Evolutionary conservation across 1,140 invertebrate species (phyloP).

Genomic region (Hesperophylax magnus): DNA sequence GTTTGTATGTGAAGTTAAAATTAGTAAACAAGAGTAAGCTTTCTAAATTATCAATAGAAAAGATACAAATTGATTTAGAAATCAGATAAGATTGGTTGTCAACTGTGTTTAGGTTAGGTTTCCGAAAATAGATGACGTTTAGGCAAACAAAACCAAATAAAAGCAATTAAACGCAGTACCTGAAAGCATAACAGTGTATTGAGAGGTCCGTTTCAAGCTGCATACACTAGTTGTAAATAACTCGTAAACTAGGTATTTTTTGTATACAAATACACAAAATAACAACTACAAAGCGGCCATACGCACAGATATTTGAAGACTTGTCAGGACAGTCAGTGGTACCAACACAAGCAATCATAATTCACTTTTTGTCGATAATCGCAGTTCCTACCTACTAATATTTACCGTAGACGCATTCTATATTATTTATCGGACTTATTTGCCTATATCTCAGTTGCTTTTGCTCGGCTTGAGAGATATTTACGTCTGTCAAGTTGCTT

Average conservation of each 20-base stretch:
- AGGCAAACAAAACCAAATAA: neutral
- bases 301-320: slow-evolving; percentile 25
- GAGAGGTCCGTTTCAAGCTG: neutral
- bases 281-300: slow-evolving; percentile 19
- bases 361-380: neutral
- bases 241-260: neutral
- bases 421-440: too few relatives aligned
- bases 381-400: neutral
- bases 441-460: too few relatives aligned
- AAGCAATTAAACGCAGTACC: neutral
- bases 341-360: neutral
- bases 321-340: neutral
- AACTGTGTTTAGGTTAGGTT: slow-evolving; percentile 27
- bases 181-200: neutral
- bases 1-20: too few relatives aligned
- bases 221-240: neutral
- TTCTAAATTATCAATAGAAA: neutral
- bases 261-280: slow-evolving; percentile 30
- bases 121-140: slow-evolving; percentile 25
- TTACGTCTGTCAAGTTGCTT: too few relatives aligned
- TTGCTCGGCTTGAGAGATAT: too few relatives aligned
- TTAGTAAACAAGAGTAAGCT: too few relatives aligned
- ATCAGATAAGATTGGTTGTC: slow-evolving; percentile 27
- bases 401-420: too few relatives aligned
- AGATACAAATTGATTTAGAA: slow-evolving; percentile 7